Evolutionary conservation across 2,113 vertebrate genomes (phyloP), one percentile per base, ranked within the genome.

Genomic region (Odobenus rosmarus): DNA sequence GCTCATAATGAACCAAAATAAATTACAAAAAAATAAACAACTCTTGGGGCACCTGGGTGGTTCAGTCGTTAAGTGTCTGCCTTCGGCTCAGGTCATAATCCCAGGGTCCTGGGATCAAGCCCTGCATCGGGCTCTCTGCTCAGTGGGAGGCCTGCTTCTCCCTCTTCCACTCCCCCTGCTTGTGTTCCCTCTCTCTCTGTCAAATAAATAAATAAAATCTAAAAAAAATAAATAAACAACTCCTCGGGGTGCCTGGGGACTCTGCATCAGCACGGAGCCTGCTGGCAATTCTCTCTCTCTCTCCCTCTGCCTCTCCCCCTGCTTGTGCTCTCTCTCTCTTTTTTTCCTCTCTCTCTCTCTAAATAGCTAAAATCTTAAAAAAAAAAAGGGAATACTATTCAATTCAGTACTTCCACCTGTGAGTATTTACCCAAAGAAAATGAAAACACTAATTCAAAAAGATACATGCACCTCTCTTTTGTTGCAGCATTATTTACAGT

Each of bases 1-100:
- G 14, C 57, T 96, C 21, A 64, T 90, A 86, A 94, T 55, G 39
- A 96, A 91, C 86, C 33, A 81, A 87, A 91, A 49, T 33, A 69
- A 46, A 86, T 89, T 85, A 71, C 39, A 28, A 91, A 80, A 80
- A 81, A 79, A 28, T 49, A 76, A 76, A 76, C 62, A 64, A 64
- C 62, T 64, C 62, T 28, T 51, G 51, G 51, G 51, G 51, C 51
- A 3, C 51, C 3, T 53, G 51, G 14, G 51, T 15, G 12, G 14
- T 13, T 53, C 51, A 53, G 14, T 14, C 51, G 14, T 53, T 53
- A 53, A 53, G 51, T 4, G 51, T 53, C 51, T 53, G 51, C 51
- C 51, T 53, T 53, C 4, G 14, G 51, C 51, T 53, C 51, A 53
- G 51, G 14, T 53, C 51, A 53, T 13, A 15, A 53, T 53, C 51